Evolutionary conservation across 2,797 vertebrate species (phyloP).

Genomic region (Eutrigla gurnardus): DNA sequence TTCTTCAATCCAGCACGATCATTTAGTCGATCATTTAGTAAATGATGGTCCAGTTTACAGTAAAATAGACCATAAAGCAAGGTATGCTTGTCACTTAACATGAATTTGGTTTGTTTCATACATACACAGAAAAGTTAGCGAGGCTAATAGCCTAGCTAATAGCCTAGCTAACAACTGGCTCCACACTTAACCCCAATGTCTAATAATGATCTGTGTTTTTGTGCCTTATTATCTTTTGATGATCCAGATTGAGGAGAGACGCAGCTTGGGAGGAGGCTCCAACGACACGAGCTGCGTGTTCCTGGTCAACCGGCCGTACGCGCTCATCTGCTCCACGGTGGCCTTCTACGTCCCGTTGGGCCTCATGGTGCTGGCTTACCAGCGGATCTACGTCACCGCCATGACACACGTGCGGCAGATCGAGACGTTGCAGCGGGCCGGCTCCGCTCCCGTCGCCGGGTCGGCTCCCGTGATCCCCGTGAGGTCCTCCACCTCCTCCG

Average conservation of each 20-base stretch:
- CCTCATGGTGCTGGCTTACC: slow-evolving; percentile 88
- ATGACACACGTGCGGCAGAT: slow-evolving; percentile 87
- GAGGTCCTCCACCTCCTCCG: slow-evolving; percentile 69
- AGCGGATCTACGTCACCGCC: slow-evolving; percentile 87
- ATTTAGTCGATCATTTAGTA: no score
- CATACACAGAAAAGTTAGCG: background rate
- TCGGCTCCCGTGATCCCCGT: slow-evolving; percentile 16
- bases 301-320: slow-evolving; percentile 86
- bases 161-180: background rate
- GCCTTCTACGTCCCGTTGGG: slow-evolving; percentile 87
- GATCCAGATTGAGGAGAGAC: slow-evolving; percentile 80
- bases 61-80: no score
- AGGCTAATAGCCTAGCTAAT: no score
- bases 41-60: no score
- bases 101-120: background rate
- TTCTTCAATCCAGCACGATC: no score
- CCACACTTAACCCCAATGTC: background rate
- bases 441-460: slow-evolving; percentile 75
- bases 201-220: background rate
- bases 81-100: no score
- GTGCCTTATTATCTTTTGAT: background rate
- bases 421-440: slow-evolving; percentile 84
- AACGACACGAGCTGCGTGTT: slow-evolving; percentile 87
- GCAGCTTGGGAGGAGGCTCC: slow-evolving; percentile 44
- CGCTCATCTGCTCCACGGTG: slow-evolving; percentile 86